Evolutionary conservation across 2,113 vertebrate species (phyloP), one percentile per base, ranked within the genome.

Genomic region (Zapornia atra): DNA sequence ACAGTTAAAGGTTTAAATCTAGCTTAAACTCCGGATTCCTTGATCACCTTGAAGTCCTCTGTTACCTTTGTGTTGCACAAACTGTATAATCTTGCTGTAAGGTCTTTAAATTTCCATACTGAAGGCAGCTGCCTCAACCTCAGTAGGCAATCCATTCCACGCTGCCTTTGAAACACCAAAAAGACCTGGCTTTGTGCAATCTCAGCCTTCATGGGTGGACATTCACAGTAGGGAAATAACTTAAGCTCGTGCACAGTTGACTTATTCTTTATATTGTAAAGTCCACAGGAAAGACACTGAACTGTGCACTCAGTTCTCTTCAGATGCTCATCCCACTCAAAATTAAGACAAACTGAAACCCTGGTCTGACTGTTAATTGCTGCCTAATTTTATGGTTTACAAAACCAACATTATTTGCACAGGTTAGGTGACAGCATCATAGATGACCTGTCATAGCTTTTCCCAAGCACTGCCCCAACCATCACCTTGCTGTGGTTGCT

Each of bases 31-130:
- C 76, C 51, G 17, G 21, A 69, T 40, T 53, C 87, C 69, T 59
- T 36, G 33, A 64, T 84, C 61, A 73, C 78, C 81, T 83, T 82
- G 50, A 94, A 97, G 86, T 85, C 78, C 92, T 85, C 51, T 60
- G 60, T 71, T 44, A 61, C 38, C 46, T 42, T 80, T 72, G 56
- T 54, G 36, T 31, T 31, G 31, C 56, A 46, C 34, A 44, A 82
- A 70, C 82, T 61, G 65, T 60, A 83, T 70, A 91, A 86, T 89
- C 65, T 96, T 90, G 34, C 16, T 88, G 75, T 94, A 90, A 92
- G 95, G 86, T 83, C 31, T 68, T 71, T 25, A 94, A 48, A 60
- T 75, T 95, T 91, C 94, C 66, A 53, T 88, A 83, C 76, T 6
- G 40, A 80, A 91, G 71, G 82, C 21, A 69, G 14, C 64, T 88